Evolutionary conservation across 1,140 invertebrate genomes (phyloP).

Genomic region (Brevipalpus yothersi): DNA sequence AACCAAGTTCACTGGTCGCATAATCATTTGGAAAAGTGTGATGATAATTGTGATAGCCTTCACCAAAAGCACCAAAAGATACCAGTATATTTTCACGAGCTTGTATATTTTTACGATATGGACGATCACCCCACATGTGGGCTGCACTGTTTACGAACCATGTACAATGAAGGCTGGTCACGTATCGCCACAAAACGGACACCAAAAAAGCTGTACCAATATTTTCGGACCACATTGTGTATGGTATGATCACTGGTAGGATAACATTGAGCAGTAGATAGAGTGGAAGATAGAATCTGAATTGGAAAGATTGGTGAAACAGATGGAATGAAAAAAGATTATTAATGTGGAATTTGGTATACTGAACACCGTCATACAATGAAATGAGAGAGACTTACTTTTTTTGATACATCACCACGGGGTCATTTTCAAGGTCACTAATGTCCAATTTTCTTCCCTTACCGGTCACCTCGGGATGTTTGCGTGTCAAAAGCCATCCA

Average conservation of each 20-base stretch:
- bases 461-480: slow-evolving; percentile 64
- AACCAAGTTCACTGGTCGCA: not conserved
- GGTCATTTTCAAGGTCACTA: slow-evolving; percentile 59
- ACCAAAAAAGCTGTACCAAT: not conserved
- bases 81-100: slow-evolving; percentile 27
- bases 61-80: slow-evolving; percentile 25
- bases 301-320: not conserved
- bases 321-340: not conserved
- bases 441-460: slow-evolving; percentile 68
- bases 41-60: slow-evolving; percentile 19
- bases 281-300: not conserved
- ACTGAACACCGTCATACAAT: not conserved
- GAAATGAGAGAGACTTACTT: slow-evolving; percentile 19
- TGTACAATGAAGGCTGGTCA: slow-evolving; percentile 38
- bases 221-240: not conserved
- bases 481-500: slow-evolving; percentile 71
- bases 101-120: slow-evolving; percentile 24
- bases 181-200: slow-evolving; percentile 17
- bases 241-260: not conserved
- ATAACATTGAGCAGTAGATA: not conserved
- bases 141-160: slow-evolving; percentile 40
- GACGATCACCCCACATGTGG: slow-evolving; percentile 22
- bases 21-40: slow-evolving; percentile 2
- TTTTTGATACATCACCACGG: slow-evolving; percentile 60
- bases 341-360: too few species aligned